Evolutionary conservation across 2,797 vertebrate species (phyloP).

Genomic region (Tapirus indicus): DNA sequence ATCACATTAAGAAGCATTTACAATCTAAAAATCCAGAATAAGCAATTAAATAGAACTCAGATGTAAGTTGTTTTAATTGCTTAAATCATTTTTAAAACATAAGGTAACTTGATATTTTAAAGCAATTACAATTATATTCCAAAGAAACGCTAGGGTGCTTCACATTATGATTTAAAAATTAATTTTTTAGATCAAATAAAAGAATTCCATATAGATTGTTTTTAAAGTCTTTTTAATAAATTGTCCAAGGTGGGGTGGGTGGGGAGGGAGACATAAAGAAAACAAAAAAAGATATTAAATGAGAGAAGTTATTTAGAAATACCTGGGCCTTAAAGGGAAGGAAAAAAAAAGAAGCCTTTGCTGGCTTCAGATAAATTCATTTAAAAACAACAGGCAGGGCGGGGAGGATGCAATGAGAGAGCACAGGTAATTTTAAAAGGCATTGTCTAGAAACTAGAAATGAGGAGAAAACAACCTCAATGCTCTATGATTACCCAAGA

Average conservation of each 20-base stretch:
- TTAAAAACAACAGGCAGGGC: conserved; percentile 87
- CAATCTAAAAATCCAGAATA: conserved; percentile 60
- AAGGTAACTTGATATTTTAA: conserved; percentile 76
- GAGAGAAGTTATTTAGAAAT: conserved; percentile 41
- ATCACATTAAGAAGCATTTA: conserved; percentile 35
- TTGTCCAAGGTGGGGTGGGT: not conserved
- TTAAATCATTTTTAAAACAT: conserved; percentile 64
- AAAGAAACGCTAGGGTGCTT: conserved; percentile 51
- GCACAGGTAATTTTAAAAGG: conserved; percentile 89
- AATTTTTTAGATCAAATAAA: conserved; percentile 29
- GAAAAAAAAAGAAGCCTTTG: not conserved
- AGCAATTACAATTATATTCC: conserved; percentile 60
- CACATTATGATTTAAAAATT: conserved; percentile 33
- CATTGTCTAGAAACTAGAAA: conserved; percentile 91
- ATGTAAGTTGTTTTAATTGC: conserved; percentile 58
- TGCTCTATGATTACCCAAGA: conserved; percentile 91
- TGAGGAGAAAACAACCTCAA: conserved; percentile 90
- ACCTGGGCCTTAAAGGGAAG: not conserved
- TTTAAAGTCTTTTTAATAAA: conserved; percentile 10
- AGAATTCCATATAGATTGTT: not conserved
- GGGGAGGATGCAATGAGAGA: conserved; percentile 81
- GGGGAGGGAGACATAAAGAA: not conserved
- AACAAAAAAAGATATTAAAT: conserved; percentile 38
- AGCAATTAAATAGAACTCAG: conserved; percentile 55
- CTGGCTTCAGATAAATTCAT: conserved; percentile 86